phyloP scores from a whole-genome alignment of 2,888 invertebrate genomes.

The Drosophila affinis region DNA sequence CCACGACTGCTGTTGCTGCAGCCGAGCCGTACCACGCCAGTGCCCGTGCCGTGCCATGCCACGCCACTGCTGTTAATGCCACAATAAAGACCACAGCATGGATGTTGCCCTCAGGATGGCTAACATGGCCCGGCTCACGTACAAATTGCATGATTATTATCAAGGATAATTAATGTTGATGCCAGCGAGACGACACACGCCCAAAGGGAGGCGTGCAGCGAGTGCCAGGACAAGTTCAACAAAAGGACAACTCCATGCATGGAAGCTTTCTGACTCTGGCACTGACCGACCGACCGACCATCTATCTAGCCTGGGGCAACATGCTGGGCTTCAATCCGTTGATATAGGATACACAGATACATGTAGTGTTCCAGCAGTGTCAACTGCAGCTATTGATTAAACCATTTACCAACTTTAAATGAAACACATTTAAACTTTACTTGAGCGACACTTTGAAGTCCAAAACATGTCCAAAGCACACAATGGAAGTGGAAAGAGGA shows the following conservation, averaged over 20 bases:
- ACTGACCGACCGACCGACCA: neutral
- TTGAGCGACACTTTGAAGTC: constrained; percentile 2
- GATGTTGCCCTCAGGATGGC: constrained; percentile 27
- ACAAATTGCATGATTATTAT: constrained; percentile 62
- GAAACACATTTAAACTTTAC: constrained; percentile 22
- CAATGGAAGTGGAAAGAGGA: neutral
- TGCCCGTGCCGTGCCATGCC: constrained; percentile 41
- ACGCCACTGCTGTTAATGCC: constrained; percentile 45
- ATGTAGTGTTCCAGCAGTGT: constrained; percentile 9
- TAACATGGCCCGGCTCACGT: constrained; percentile 38
- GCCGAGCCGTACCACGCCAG: constrained; percentile 49
- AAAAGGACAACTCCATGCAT: constrained; percentile 23
- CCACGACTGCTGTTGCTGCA: constrained; percentile 39
- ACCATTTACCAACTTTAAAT: constrained; percentile 22
- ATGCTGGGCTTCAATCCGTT: constrained; percentile 27
- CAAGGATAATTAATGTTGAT: constrained; percentile 64
- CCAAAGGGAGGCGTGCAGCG: constrained; percentile 2
- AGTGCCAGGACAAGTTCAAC: constrained; percentile 7
- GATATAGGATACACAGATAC: constrained; percentile 17
- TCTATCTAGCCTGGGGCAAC: constrained; percentile 20
- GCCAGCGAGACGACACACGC: constrained; percentile 33
- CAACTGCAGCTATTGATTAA: constrained; percentile 35
- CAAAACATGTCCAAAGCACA: constrained; percentile 6
- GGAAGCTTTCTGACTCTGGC: neutral
- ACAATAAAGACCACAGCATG: constrained; percentile 49